Conservation (phyloP, 2,113 vertebrate species). For the Callopanchax toddi region DNA sequence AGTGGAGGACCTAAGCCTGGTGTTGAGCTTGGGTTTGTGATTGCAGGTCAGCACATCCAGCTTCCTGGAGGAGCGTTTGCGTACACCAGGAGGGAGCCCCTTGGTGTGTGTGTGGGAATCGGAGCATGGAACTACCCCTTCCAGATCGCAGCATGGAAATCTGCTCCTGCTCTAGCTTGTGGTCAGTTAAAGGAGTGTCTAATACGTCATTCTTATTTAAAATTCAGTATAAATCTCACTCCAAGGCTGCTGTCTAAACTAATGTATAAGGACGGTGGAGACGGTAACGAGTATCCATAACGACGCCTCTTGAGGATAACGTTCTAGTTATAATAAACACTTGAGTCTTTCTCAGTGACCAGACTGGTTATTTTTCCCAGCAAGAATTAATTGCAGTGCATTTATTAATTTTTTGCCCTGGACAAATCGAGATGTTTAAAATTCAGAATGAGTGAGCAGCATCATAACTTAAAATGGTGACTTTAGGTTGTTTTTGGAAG, state of each 20-base stretch:
- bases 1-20: background rate
- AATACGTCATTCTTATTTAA: background rate
- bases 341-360: background rate
- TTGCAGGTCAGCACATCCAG: slow-evolving; percentile 91
- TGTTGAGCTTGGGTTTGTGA: background rate
- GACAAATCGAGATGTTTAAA: no score
- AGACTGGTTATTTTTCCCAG: background rate
- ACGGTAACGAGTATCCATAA: background rate
- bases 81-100: slow-evolving; percentile 91
- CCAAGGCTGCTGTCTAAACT: background rate
- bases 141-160: slow-evolving; percentile 88
- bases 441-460: no score
- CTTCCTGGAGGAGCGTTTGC: slow-evolving; percentile 90
- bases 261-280: background rate
- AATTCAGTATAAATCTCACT: background rate
- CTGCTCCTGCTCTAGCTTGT: slow-evolving; percentile 92
- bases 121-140: slow-evolving; percentile 97
- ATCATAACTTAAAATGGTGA: no score
- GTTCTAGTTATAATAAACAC: no score
- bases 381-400: no score
- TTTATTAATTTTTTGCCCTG: no score
- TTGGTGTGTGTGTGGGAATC: slow-evolving; percentile 94
- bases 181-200: slow-evolving; percentile 76
- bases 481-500: slow-evolving; percentile 69
- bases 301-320: no score